Evolutionary conservation across 2,888 invertebrate species (phyloP).

Genomic region (Caradrina clavipalpis): DNA sequence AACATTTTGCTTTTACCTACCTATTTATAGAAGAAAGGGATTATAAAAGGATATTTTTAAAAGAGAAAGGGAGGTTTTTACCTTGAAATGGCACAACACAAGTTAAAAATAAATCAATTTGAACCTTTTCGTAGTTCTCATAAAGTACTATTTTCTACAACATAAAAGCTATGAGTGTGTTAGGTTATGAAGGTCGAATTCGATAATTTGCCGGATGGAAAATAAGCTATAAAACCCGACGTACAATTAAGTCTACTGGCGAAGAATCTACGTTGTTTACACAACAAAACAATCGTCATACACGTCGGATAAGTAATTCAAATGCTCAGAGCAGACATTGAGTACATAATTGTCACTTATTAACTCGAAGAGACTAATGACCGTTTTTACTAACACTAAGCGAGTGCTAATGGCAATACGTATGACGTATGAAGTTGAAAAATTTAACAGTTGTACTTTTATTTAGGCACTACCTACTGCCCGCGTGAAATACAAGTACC

Average conservation of each 20-base stretch:
- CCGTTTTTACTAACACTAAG: neutral
- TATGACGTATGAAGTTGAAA: too few relatives aligned
- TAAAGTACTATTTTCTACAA: neutral
- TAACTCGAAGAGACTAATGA: neutral
- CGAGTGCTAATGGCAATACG: neutral
- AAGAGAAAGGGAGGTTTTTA: too few relatives aligned
- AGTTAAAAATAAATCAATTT: too few relatives aligned
- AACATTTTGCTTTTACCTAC: neutral
- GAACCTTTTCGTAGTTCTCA: neutral
- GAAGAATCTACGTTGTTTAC: constrained; percentile 21
- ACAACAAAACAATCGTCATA: constrained; percentile 21
- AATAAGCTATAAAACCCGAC: neutral
- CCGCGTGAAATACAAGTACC: too few relatives aligned
- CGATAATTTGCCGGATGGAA: neutral
- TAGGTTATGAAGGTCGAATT: constrained; percentile 1
- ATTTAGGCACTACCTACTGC: neutral
- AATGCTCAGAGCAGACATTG: constrained; percentile 14
- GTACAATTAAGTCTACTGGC: constrained; percentile 5
- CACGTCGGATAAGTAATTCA: constrained; percentile 9
- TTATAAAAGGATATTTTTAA: too few relatives aligned
- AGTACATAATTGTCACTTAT: constrained; percentile 12
- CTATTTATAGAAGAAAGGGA: neutral
- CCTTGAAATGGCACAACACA: too few relatives aligned
- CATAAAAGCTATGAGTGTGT: neutral
- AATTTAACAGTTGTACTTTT: neutral